These are phyloP conservation scores for Nemopilema nomurai DNA, from an alignment of 30 jellyfish, hydroid and myxozoan genomes.

Conservation along the genomic window DNA sequence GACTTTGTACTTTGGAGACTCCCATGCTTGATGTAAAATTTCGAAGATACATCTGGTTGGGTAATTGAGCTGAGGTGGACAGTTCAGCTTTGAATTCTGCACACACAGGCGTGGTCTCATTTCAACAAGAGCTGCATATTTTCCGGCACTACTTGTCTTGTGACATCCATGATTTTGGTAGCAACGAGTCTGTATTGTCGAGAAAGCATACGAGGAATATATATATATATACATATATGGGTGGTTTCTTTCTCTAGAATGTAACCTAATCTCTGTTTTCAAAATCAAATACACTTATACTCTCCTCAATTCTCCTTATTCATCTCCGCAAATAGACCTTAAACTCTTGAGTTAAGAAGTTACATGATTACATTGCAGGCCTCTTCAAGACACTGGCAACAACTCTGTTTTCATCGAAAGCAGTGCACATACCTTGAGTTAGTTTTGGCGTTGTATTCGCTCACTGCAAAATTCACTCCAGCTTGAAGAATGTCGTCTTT, in stretches of 20 bases:
- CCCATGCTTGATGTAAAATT: slow-evolving; percentile 25
- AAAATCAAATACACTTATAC: too few relatives aligned
- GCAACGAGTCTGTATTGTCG: slow-evolving; percentile 10
- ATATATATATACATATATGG: too few relatives aligned
- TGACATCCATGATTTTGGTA: slow-evolving; percentile 6
- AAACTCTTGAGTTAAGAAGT: too few relatives aligned
- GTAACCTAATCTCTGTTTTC: too few relatives aligned
- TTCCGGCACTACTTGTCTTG: slow-evolving; percentile 37
- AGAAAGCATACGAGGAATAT: not conserved
- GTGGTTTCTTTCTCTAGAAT: too few relatives aligned
- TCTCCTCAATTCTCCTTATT: too few relatives aligned
- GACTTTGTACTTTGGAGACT: slow-evolving; percentile 6
- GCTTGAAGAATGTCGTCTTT: not conserved
- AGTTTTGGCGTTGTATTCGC: not conserved
- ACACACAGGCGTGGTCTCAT: slow-evolving; percentile 30
- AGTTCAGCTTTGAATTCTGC: slow-evolving; percentile 22
- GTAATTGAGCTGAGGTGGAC: slow-evolving; percentile 22
- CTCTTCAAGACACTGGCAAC: too few relatives aligned
- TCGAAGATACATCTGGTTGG: slow-evolving; percentile 42
- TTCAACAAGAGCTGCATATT: slow-evolving; percentile 30
- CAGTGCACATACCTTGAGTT: not conserved
- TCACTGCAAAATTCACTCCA: not conserved
- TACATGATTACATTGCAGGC: too few relatives aligned
- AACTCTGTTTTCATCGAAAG: not conserved
- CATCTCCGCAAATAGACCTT: too few relatives aligned